These are phyloP conservation scores for Tetropium fuscum DNA, from an alignment of 2,888 invertebrate species.

Conservation along the genomic window DNA sequence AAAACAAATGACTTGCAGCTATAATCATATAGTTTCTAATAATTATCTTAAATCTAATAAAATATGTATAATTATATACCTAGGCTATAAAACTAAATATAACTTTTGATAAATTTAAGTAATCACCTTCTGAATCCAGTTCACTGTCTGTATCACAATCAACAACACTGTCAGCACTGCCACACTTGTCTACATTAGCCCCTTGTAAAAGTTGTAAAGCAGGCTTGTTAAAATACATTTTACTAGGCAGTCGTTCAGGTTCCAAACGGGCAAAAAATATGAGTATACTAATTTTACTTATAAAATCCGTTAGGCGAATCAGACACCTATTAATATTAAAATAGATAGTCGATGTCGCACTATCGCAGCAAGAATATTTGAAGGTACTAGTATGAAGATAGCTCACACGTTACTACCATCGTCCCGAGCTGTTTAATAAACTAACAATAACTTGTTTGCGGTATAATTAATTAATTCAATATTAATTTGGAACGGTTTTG, in stretches of 20 bases:
- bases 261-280: too few species aligned
- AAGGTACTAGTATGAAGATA: constrained; percentile 2
- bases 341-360: constrained; percentile 16
- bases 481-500: constrained; percentile 8
- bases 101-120: not conserved
- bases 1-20: too few species aligned
- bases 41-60: too few species aligned
- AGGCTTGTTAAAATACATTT: constrained; percentile 9
- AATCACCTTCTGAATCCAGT: constrained; percentile 15
- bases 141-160: not conserved
- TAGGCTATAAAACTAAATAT: too few species aligned
- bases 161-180: not conserved
- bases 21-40: too few species aligned
- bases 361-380: constrained; percentile 1
- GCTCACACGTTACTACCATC: constrained; percentile 2
- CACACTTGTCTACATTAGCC: not conserved
- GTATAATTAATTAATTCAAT: constrained; percentile 8
- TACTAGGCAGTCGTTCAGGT: not conserved
- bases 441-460: constrained; percentile 3
- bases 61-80: too few species aligned
- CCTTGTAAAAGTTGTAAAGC: too few species aligned
- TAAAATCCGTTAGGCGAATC: constrained; percentile 7
- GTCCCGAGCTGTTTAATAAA: not conserved
- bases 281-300: not conserved
- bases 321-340: constrained; percentile 8